Base-by-base conservation (phyloP, 2,888 invertebrate species). In the Leptinotarsa rubiginosa region DNA sequence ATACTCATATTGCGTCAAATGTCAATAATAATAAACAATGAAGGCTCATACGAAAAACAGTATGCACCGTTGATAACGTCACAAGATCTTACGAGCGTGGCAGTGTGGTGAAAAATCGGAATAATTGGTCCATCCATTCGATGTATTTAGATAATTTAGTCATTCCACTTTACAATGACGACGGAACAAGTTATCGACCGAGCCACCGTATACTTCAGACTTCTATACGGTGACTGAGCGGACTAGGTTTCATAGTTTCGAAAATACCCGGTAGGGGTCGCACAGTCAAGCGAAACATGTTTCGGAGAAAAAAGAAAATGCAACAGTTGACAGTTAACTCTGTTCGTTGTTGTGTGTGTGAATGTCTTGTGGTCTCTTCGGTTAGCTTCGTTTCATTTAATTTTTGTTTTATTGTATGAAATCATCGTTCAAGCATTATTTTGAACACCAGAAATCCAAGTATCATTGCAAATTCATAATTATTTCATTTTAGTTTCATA, bases 271-370 rank as follows among this genome's bases (percentile, higher is more conserved):
- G 59, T 69, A 59, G 70, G 41, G 64, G 69, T 80, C 83, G 82
- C 80, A 77, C 22, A n/a, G 16, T 25, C 56, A 20, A 47, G 41
- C 47, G 18, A 54, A 68, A 56, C 69, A 54, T 69, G 56, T 56
- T 56, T 56, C 65, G 47, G 75, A 69, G 76, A 78, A 79, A 78
- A 73, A 77, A 73, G 79, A 82, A 79, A 82, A 84, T 77, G 85
- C 85, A 85, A 85, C 85, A 85, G 85, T 85, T 85, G 83, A 83
- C 82, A 82, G 81, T 81, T 79, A 75, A 80, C 81, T 78, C 77
- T 73, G 74, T 70, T 65, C 72, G 74, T 71, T 74, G 69, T 31
- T 71, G 75, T 74, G 74, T 77, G 59, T 75, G 56, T 74, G 72
- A 72, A 71, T 75, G 47, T 67, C 71, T 68, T 31, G 70, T 68